phyloP scores from a whole-genome alignment of 2,797 vertebrate genomes.

The Brachymystax lenok region DNA sequence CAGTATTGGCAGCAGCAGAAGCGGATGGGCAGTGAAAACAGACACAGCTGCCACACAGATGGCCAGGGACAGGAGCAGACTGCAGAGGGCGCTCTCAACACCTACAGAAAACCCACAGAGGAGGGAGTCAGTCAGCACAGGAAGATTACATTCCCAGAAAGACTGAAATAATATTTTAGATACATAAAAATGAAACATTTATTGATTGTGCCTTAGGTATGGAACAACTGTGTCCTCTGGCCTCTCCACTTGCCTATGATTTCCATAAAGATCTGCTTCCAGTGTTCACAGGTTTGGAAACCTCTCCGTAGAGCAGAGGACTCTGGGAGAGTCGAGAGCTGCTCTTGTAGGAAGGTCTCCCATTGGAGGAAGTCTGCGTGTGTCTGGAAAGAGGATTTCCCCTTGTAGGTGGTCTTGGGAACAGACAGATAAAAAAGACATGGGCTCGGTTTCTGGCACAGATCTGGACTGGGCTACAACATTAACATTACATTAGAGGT shows the following conservation, averaged over 20 bases:
- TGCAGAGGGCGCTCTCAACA: slow-evolving; percentile 94
- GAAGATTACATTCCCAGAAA: not conserved
- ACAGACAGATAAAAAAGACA: slow-evolving; percentile 8
- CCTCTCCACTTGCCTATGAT: slow-evolving; percentile 83
- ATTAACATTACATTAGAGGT: not conserved
- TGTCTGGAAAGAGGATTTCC: slow-evolving; percentile 97
- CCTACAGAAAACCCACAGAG: slow-evolving; percentile 70
- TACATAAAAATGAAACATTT: not conserved
- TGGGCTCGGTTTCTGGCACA: not conserved
- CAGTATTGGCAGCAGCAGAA: slow-evolving; percentile 91
- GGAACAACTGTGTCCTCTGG: not conserved
- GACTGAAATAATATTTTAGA: not conserved
- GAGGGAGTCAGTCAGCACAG: slow-evolving; percentile 1
- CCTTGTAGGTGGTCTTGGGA: slow-evolving; percentile 96
- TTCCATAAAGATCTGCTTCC: slow-evolving; percentile 99
- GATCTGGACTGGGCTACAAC: not conserved
- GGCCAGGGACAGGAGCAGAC: slow-evolving; percentile 90
- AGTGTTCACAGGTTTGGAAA: slow-evolving; percentile 98
- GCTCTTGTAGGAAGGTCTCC: slow-evolving; percentile 92
- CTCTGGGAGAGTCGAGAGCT: slow-evolving; percentile 83
- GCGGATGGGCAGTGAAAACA: slow-evolving; percentile 90
- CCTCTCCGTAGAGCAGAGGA: slow-evolving; percentile 85
- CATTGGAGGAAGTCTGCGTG: slow-evolving; percentile 94
- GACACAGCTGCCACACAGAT: slow-evolving; percentile 94
- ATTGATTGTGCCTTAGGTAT: not conserved